phyloP scores from a whole-genome alignment of 2,797 vertebrate species.

The Scomberomorus guttatus region DNA sequence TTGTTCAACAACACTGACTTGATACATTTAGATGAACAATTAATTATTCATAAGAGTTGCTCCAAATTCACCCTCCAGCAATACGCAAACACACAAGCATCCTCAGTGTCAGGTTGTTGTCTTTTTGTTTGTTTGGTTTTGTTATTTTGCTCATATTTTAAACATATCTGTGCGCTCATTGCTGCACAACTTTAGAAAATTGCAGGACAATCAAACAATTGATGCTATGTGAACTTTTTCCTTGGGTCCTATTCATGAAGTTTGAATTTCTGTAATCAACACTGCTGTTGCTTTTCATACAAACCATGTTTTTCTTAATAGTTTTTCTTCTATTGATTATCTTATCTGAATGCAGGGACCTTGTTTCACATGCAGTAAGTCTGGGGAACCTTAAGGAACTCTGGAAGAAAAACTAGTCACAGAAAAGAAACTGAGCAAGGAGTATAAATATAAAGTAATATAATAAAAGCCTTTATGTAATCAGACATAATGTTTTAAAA shows the following conservation, averaged over 20 bases:
- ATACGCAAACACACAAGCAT: not conserved
- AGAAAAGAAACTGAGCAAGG: not conserved
- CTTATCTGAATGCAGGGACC: not conserved
- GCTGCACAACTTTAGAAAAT: not conserved
- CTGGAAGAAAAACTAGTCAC: not conserved
- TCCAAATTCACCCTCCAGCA: conserved; percentile 6
- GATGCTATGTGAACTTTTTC: not conserved
- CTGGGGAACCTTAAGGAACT: not conserved
- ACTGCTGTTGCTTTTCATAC: not conserved
- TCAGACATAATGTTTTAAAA: not conserved
- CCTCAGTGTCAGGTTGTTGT: not conserved
- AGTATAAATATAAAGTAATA: not conserved
- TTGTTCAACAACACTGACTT: conserved; percentile 38
- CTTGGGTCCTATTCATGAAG: not conserved
- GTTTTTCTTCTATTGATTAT: not conserved
- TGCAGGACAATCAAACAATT: not conserved
- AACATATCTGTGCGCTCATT: not conserved
- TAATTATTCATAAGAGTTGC: conserved; percentile 3
- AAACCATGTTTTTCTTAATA: not conserved
- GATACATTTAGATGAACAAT: conserved; percentile 29
- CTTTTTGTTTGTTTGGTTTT: not conserved
- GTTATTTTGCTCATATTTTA: not conserved
- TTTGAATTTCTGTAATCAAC: not conserved
- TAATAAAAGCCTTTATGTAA: not conserved
- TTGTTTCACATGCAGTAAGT: not conserved